These are phyloP conservation scores for Malurus melanocephalus DNA, from an alignment of 2,113 vertebrate species.

Conservation along the genomic window DNA sequence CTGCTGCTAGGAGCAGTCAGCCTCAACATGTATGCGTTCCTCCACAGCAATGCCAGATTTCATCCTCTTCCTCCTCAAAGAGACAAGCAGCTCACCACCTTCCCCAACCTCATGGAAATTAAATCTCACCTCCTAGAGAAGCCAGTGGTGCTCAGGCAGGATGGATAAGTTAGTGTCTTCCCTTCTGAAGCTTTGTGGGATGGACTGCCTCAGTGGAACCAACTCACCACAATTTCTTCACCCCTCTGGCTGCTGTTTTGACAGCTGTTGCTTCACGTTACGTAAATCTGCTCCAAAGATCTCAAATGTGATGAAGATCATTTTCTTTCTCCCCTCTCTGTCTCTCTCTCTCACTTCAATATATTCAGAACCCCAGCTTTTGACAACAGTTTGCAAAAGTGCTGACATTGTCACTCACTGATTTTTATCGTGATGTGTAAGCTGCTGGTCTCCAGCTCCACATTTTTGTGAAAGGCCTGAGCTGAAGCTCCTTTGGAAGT, in stretches of 20 bases:
- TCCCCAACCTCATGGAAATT: accelerated
- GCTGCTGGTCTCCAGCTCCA: not conserved
- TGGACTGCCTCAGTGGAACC: not conserved
- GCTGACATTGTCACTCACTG: not conserved
- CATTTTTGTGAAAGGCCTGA: not conserved
- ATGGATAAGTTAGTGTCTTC: not conserved
- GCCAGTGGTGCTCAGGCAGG: not conserved
- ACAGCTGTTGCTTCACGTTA: not conserved
- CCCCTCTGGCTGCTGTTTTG: not conserved
- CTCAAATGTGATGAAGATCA: not conserved
- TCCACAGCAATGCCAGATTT: not conserved
- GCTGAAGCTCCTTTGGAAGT: not conserved
- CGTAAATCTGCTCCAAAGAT: not conserved
- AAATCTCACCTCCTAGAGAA: not conserved
- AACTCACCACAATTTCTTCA: not conserved
- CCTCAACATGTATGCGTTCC: not conserved
- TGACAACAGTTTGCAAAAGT: not conserved
- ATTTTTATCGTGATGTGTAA: not conserved
- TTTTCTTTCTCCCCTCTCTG: not conserved
- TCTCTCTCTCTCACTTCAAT: not conserved
- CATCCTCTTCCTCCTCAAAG: not conserved
- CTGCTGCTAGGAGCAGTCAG: not conserved
- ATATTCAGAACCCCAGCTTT: not conserved
- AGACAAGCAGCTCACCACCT: too few species aligned
- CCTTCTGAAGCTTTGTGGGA: not conserved